These are phyloP conservation scores for Venustoraphidia nigricollis DNA, from an alignment of 2,888 invertebrate species.

Conservation along the genomic window DNA sequence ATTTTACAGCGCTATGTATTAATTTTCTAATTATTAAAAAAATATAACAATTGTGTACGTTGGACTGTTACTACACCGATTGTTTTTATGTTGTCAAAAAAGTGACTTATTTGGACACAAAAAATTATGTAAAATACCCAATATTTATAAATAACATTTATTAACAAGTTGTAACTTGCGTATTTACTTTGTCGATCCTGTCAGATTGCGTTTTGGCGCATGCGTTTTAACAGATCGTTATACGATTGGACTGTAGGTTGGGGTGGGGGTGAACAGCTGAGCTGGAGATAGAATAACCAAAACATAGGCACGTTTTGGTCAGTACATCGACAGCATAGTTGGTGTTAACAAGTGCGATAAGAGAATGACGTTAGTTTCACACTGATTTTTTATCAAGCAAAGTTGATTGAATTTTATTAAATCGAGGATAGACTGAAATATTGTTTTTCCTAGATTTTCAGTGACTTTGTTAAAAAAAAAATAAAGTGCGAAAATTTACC, in stretches of 20 bases:
- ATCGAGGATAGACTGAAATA: neutral
- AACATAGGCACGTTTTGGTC: slow-evolving; percentile 36
- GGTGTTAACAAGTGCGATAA: neutral
- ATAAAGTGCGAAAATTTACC: slow-evolving; percentile 12
- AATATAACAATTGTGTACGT: slow-evolving; percentile 12
- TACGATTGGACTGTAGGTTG: slow-evolving; percentile 9
- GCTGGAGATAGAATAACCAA: slow-evolving; percentile 27
- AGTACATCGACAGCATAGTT: slow-evolving; percentile 32
- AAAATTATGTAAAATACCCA: no score
- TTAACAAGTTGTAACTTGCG: neutral
- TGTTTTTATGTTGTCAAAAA: no score
- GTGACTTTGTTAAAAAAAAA: slow-evolving; percentile 2
- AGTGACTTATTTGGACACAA: no score
- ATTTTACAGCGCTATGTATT: no score
- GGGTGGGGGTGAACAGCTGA: slow-evolving; percentile 27
- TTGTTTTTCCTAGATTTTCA: neutral
- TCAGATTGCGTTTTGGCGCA: slow-evolving; percentile 16
- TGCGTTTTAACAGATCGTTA: slow-evolving; percentile 16
- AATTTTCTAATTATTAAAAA: no score
- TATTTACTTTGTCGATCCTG: neutral
- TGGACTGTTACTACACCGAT: slow-evolving; percentile 9
- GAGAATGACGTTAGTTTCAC: neutral
- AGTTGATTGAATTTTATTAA: neutral
- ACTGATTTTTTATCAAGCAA: neutral
- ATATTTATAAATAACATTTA: neutral